Evolutionary conservation across 2,888 invertebrate species (phyloP).

Genomic region (Strigamia transsilvanica): DNA sequence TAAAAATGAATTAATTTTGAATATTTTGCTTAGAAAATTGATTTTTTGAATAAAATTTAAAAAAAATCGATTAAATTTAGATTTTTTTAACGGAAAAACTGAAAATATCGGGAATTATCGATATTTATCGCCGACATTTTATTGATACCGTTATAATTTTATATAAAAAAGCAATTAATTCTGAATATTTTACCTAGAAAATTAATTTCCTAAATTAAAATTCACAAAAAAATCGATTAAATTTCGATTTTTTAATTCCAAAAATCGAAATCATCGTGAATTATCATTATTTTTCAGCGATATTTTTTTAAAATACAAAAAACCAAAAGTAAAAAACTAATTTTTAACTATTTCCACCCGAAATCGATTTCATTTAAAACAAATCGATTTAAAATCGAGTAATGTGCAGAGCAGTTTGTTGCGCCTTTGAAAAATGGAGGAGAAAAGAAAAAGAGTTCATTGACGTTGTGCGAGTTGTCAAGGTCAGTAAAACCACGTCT

Average conservation of each 20-base stretch:
- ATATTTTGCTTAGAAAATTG: neutral
- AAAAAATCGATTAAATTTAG: neutral
- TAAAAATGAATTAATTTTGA: too few species aligned
- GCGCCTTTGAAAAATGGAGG: neutral
- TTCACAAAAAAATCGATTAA: too few species aligned
- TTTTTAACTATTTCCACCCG: neutral
- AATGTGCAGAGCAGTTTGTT: neutral
- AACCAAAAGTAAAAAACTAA: too few species aligned
- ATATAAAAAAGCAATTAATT: neutral
- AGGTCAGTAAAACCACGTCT: constrained; percentile 26
- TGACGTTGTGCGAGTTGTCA: neutral
- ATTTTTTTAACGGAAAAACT: too few species aligned
- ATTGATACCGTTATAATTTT: too few species aligned
- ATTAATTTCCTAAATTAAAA: neutral
- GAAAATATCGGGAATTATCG: neutral
- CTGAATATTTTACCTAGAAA: neutral
- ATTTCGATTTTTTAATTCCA: too few species aligned
- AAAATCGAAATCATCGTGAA: too few species aligned
- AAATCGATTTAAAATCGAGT: neutral
- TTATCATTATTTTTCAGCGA: too few species aligned
- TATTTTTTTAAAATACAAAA: too few species aligned
- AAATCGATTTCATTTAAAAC: neutral
- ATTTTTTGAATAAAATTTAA: neutral
- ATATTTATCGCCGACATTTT: neutral
- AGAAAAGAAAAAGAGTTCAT: constrained; percentile 1